These are phyloP conservation scores for Andrena minutula DNA, from an alignment of 2,888 invertebrate genomes.

Conservation along the genomic window DNA sequence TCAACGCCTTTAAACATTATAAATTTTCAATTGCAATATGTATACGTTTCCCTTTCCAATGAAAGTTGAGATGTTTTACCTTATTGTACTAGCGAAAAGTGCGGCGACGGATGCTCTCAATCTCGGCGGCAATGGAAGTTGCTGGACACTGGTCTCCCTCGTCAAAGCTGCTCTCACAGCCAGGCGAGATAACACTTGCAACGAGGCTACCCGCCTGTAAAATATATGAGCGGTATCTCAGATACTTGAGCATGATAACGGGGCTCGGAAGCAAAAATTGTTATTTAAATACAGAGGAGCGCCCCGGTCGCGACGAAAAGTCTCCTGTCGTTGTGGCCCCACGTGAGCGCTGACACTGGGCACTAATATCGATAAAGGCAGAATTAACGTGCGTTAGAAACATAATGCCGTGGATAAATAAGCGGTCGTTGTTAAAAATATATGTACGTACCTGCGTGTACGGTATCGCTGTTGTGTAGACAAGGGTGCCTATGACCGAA, in stretches of 20 bases:
- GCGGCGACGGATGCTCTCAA: constrained; percentile 94
- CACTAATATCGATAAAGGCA: constrained; percentile 86
- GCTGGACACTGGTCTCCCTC: constrained; percentile 90
- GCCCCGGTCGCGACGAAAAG: constrained; percentile 98
- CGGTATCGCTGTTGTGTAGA: constrained; percentile 93
- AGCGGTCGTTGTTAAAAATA: neutral
- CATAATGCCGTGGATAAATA: neutral
- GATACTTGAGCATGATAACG: neutral
- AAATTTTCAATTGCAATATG: no score
- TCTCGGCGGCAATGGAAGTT: constrained; percentile 94
- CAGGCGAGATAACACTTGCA: constrained; percentile 95
- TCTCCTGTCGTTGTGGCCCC: constrained; percentile 99
- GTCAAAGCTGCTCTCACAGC: constrained; percentile 91
- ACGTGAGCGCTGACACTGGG: constrained; percentile 96
- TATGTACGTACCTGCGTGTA: constrained; percentile 88
- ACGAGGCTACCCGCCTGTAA: constrained; percentile 92
- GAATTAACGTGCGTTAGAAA: constrained; percentile 4
- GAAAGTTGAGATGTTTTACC: constrained; percentile 66
- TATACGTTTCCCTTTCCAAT: neutral
- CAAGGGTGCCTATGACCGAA: constrained; percentile 92
- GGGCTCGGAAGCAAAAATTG: neutral
- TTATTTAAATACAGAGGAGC: constrained; percentile 74
- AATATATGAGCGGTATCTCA: constrained; percentile 8
- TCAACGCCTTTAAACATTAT: no score
- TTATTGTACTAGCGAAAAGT: constrained; percentile 96